Evolutionary conservation across 2,113 vertebrate genomes (phyloP), one percentile per base, ranked within the genome.

Genomic region (Vanacampus margaritifer): DNA sequence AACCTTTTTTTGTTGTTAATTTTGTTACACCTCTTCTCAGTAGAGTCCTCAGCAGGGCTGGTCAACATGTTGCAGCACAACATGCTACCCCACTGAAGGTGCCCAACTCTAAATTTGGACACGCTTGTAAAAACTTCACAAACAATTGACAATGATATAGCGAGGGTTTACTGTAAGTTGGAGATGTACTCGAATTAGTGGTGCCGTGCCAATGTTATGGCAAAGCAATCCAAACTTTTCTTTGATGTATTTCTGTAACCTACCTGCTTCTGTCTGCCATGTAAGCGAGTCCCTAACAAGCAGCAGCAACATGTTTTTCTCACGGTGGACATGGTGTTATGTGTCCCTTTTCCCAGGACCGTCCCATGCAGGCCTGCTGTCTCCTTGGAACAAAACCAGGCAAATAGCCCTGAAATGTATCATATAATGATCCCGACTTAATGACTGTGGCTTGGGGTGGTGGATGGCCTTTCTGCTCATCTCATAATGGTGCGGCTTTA

Each of bases 391-490:
- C 90, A 91, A 91, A 91, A 89, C 88, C 85, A 72, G 73, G 88
- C 86, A 89, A 90, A 91, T 88, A 76, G 83, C 89, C 86, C 88
- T 92, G 90, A 91, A 92, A 92, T 91, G 88, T 84, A 92, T 91
- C 90, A 91, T 88, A 91, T 92, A 91, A 92, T 91, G 89, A 91
- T 89, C 84, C 82, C 16, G 60, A 76, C 81, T 86, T 85, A 80
- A 87, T 84, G 81, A 90, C 81, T 79, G 67, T 54, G 76, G 83
- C 88, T 80, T 73, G 81, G 80, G 80, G 79, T 77, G 84, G 57
- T 39, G 73, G 58, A 60, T 60, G 14, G 58, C 57, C 57, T 59
- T 1, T 59, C 32, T 36, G 57, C 51, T 54, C 51, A 14, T 26
- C 51, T 54, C 51, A 13, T 26, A 54, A 59, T n/a, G 32, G n/a